Percentiles rank a stretch among this genome's conserved stretches.
Evolutionary conservation across 2,113 vertebrate genomes (phyloP).

Genomic region (Phainopepla nitens): DNA sequence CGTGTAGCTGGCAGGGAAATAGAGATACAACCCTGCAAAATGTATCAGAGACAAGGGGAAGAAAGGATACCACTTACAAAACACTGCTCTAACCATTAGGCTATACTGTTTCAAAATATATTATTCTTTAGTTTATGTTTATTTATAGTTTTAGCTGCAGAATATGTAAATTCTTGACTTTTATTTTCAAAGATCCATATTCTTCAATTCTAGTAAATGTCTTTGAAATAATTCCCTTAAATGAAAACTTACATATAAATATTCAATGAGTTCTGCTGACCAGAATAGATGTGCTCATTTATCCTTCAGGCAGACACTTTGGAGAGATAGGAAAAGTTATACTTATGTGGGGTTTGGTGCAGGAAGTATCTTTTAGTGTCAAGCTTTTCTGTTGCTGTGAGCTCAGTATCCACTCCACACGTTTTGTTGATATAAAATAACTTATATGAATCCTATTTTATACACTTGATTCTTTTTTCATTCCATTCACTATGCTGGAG

Average conservation of each 20-base stretch:
- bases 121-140: background rate
- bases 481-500: background rate
- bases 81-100: background rate
- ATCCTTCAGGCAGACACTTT: slow-evolving; percentile 64
- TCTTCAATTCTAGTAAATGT: slow-evolving; percentile 60
- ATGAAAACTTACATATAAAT: slow-evolving; percentile 74
- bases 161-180: slow-evolving; percentile 35
- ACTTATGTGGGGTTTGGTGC: slow-evolving; percentile 53
- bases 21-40: background rate
- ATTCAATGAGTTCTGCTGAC: slow-evolving; percentile 73
- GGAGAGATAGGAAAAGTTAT: slow-evolving; percentile 37
- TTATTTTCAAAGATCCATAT: slow-evolving; percentile 55
- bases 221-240: slow-evolving; percentile 67
- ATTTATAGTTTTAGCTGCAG: slow-evolving; percentile 14
- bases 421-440: slow-evolving; percentile 9
- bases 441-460: background rate
- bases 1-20: background rate
- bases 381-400: slow-evolving; percentile 1
- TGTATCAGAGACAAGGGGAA: background rate
- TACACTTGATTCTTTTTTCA: background rate
- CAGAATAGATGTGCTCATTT: slow-evolving; percentile 75
- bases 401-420: slow-evolving; percentile 5
- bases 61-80: background rate
- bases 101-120: background rate
- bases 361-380: slow-evolving; percentile 2